These are phyloP conservation scores for Chrysolina haemoptera DNA, from an alignment of 2,888 invertebrate genomes.

Conservation along the genomic window DNA sequence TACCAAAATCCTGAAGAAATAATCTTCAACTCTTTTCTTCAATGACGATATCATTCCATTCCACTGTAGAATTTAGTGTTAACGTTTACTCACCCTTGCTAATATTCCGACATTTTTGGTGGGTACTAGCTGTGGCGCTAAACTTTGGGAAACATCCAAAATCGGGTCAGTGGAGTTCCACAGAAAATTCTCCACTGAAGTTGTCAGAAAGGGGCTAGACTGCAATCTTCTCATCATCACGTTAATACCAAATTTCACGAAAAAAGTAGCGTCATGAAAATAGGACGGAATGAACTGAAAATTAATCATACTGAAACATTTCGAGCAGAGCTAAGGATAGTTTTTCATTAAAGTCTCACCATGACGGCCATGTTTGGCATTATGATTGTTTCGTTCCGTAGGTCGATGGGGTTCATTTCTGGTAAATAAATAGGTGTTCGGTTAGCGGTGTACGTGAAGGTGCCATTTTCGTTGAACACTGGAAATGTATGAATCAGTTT, in stretches of 20 bases:
- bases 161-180: slow-evolving; percentile 81
- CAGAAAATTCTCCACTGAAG: slow-evolving; percentile 76
- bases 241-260: slow-evolving; percentile 73
- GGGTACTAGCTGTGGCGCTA: slow-evolving; percentile 76
- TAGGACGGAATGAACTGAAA: slow-evolving; percentile 75
- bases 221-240: slow-evolving; percentile 70
- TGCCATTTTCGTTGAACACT: slow-evolving; percentile 75
- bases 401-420: slow-evolving; percentile 72
- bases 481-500: slow-evolving; percentile 74
- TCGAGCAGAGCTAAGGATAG: background rate
- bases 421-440: slow-evolving; percentile 75
- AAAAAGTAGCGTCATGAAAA: slow-evolving; percentile 72
- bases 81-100: slow-evolving; percentile 76
- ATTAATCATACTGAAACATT: slow-evolving; percentile 26
- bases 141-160: slow-evolving; percentile 71
- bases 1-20: no score
- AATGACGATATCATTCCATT: no score
- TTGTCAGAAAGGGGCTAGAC: slow-evolving; percentile 72
- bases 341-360: slow-evolving; percentile 68
- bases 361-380: slow-evolving; percentile 75
- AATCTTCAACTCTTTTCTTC: no score
- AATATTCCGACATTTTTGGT: slow-evolving; percentile 79
- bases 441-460: slow-evolving; percentile 75
- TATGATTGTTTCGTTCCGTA: slow-evolving; percentile 73
- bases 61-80: no score